These are phyloP conservation scores for Falco concolor DNA, from an alignment of 2,797 vertebrate genomes.

Conservation along the genomic window DNA sequence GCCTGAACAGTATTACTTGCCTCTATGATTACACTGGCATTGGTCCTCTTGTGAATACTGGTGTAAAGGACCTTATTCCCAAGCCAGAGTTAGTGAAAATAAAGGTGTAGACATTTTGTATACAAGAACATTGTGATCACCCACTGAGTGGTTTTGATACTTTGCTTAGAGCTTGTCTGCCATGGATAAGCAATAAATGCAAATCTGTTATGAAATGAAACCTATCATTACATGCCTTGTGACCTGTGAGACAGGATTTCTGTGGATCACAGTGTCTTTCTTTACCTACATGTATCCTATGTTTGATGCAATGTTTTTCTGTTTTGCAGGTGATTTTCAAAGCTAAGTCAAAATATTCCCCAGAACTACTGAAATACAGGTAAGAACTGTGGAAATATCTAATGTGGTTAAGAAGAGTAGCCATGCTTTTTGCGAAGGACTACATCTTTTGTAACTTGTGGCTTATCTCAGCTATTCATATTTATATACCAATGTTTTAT, in stretches of 20 bases:
- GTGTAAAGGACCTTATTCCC: background rate
- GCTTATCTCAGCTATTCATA: background rate
- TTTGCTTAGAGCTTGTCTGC: background rate
- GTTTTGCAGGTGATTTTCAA: constrained; percentile 91
- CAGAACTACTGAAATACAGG: constrained; percentile 92
- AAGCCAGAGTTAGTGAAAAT: background rate
- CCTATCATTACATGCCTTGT: background rate
- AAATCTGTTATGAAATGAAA: background rate
- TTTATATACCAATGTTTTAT: background rate
- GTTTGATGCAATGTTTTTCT: constrained; percentile 25
- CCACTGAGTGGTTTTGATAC: background rate
- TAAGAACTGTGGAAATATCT: constrained; percentile 56
- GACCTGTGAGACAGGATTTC: background rate
- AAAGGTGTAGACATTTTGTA: background rate
- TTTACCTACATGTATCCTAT: background rate
- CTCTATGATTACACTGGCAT: background rate
- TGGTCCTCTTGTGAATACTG: background rate
- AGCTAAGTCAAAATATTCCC: constrained; percentile 93
- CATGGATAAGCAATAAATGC: background rate
- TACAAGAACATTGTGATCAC: background rate
- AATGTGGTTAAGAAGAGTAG: background rate
- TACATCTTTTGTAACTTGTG: background rate
- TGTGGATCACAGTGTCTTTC: background rate
- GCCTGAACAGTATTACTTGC: background rate
- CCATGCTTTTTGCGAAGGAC: background rate